Evolutionary conservation across 2,113 vertebrate species (phyloP), one percentile per base, ranked within the genome.

Genomic region (Epinephelus moara): DNA sequence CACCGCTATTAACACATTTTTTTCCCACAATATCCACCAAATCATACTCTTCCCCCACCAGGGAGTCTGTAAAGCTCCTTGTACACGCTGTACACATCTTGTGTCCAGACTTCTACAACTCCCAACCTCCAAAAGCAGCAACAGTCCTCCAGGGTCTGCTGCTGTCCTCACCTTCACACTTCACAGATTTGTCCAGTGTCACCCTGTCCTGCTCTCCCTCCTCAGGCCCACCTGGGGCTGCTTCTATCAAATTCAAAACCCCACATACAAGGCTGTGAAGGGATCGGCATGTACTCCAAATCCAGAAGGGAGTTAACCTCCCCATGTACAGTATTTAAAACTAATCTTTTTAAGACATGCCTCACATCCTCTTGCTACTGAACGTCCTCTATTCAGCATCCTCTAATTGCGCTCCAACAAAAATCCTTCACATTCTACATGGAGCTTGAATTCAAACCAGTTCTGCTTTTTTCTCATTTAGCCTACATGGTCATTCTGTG

Each of bases 151-250:
- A 57, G 63, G 70, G 52, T 62, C 42, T n/a, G 4, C 71, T 21
- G 50, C 56, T 67, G 80, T 81, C 67, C 78, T 89, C 66, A 73
- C 70, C 79, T 75, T 78, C 80, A 80, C 79, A 78, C 68, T 33
- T 33, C 30, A 64, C 49, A 80, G 19, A 70, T 33, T 52, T 63
- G 52, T 18, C 37, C 57, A 45, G 33, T 59, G 30, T 68, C 72
- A 76, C 62, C 40, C 68, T 27, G 10, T 27, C 18, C 45, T 3
- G 2, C 52, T 78, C 74, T 69, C 64, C 52, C 19, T 64, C 25
- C 27, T 63, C 6, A 0, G 30, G 13, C 61, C 42, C 30, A 27
- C 70, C 70, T 60, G 62, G 61, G 57, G 76, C 77, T 60, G 21
- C 13, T 69, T 81, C 27, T 71, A 6, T 82, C 47, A 55, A 53